These are phyloP conservation scores for Thalassarche chlororhynchos DNA, from an alignment of 2,113 vertebrate species.

Conservation along the genomic window DNA sequence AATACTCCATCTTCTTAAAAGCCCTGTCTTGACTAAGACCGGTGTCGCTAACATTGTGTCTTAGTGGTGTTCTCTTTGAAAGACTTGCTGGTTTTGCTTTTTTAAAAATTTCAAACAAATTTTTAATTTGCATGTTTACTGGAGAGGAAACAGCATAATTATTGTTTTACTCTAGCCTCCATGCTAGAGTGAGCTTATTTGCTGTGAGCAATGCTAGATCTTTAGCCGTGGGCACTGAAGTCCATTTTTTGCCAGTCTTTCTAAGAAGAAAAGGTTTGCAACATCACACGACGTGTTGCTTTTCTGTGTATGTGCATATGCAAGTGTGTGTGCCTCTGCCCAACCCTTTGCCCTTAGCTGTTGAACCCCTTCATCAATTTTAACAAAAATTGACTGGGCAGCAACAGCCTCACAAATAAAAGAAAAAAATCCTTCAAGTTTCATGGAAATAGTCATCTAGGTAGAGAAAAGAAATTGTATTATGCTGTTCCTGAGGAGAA, in stretches of 20 bases:
- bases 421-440: background rate
- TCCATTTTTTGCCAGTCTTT: background rate
- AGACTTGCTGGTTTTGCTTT: background rate
- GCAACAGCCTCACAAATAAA: background rate
- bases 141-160: background rate
- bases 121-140: background rate
- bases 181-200: background rate
- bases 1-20: slow-evolving; percentile 40
- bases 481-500: background rate
- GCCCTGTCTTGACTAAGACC: background rate
- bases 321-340: background rate
- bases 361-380: background rate
- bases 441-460: background rate
- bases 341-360: background rate
- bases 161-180: background rate
- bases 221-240: background rate
- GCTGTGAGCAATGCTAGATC: background rate
- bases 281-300: background rate
- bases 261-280: background rate
- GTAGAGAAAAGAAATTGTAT: background rate
- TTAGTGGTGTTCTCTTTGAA: background rate
- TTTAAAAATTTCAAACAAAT: background rate
- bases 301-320: background rate
- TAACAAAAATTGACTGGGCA: background rate
- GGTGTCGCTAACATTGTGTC: background rate